A percentile compares a stretch with the other conserved stretches of the same genome.
These are phyloP conservation scores for Hipposideros larvatus DNA, from an alignment of 2,797 vertebrate species.

Conservation along the genomic window DNA sequence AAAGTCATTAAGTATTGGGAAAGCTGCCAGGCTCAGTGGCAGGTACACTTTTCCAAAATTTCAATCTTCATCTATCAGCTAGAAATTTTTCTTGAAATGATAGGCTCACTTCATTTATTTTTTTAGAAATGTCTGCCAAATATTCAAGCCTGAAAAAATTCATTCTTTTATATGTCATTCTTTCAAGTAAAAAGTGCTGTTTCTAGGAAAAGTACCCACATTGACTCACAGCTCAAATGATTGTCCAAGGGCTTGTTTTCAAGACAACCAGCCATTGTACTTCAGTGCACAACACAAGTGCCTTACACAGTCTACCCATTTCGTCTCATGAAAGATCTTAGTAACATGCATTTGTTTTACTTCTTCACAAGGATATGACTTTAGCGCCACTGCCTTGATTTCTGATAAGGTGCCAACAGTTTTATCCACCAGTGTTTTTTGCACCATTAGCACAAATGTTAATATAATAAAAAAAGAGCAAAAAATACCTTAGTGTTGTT, in stretches of 20 bases:
- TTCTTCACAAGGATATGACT: not conserved
- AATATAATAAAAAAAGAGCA: not conserved
- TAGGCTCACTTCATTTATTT: not conserved
- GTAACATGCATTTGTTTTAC: not conserved
- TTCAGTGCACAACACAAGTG: not conserved
- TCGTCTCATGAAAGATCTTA: not conserved
- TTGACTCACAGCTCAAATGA: not conserved
- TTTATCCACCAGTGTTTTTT: not conserved
- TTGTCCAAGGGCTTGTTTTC: not conserved
- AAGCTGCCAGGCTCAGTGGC: not conserved
- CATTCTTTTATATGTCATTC: not conserved
- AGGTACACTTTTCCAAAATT: not conserved
- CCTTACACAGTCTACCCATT: not conserved
- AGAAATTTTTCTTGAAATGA: conserved; percentile 27
- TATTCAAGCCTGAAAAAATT: not conserved
- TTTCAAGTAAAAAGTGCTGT: not conserved
- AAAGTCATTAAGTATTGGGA: not conserved
- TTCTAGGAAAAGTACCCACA: not conserved
- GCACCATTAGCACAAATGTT: not conserved
- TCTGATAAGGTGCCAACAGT: not conserved
- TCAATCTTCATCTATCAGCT: not conserved
- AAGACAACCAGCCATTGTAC: not conserved
- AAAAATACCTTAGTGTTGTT: not conserved
- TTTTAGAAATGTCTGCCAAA: not conserved
- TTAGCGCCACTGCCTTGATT: not conserved